phyloP scores from a whole-genome alignment of 1,140 invertebrate genomes.

The Contarinia nasturtii region DNA sequence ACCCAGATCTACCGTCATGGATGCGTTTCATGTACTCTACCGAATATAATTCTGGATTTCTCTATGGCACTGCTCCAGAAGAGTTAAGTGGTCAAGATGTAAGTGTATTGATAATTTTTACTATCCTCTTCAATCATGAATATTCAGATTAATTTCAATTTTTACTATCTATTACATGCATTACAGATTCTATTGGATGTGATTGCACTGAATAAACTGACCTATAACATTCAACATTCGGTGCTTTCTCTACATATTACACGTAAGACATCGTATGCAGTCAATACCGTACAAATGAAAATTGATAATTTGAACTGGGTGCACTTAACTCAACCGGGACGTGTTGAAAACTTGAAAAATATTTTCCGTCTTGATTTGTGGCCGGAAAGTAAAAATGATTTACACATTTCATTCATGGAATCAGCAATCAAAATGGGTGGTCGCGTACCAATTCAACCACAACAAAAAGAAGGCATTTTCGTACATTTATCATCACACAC shows the following conservation, averaged over 20 bases:
- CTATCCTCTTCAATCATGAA: not conserved
- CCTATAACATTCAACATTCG: conserved; percentile 51
- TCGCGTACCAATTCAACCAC: conserved; percentile 55
- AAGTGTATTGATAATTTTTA: conserved; percentile 5
- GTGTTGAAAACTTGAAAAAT: conserved; percentile 49
- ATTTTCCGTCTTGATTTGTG: conserved; percentile 47
- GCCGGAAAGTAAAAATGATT: conserved; percentile 38
- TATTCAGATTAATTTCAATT: not conserved
- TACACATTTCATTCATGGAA: conserved; percentile 65
- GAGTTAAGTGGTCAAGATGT: conserved; percentile 31
- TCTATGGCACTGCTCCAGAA: conserved; percentile 59
- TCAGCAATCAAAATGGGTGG: conserved; percentile 69
- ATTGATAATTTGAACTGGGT: conserved; percentile 64
- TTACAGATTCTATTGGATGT: conserved; percentile 41
- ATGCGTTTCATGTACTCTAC: conserved; percentile 61
- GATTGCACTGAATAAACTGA: conserved; percentile 52
- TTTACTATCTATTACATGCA: not conserved
- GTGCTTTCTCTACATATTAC: conserved; percentile 40
- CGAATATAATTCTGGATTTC: conserved; percentile 46
- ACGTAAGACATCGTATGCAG: conserved; percentile 42
- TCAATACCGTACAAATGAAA: conserved; percentile 65
- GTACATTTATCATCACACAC: conserved; percentile 55
- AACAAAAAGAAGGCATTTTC: conserved; percentile 69
- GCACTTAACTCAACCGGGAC: conserved; percentile 20
- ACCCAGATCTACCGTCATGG: conserved; percentile 66